Base-by-base conservation (phyloP, 1,140 invertebrate genomes). In the Cryptotermes secundus region DNA sequence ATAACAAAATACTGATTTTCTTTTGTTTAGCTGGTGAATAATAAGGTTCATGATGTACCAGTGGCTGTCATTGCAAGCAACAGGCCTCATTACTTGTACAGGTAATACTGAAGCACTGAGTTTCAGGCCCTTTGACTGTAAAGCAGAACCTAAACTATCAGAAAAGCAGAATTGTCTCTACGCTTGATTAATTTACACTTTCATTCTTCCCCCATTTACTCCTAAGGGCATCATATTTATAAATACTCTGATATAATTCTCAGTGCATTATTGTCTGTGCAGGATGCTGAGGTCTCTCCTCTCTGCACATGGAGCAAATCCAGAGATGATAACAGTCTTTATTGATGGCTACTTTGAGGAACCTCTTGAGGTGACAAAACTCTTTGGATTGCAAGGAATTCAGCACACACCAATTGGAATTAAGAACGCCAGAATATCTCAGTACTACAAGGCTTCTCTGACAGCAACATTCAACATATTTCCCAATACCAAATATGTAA, bases 341-440 rank as follows among this genome's bases (percentile, higher is more conserved):
- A 93, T 94, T 86, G 93, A 94, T 89, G 94, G 94, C 19, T 94
- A 93, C 88, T 94, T 92, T 89, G 92, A 94, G 87, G 93, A 94
- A 87, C 93, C 93, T n/a, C 87, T 93, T 38, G 92, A 92, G 86
- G 93, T 94, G 0, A 92, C 92, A 22, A 91, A 91, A 86, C 87
- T 94, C 35, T 92, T 94, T 88, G 93, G 93, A n/a, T 87, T 94
- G 34, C 86, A 90, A 83, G 91, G 90, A 26, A 89, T 92, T 84
- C 91, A 92, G 86, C 92, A 93, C 86, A 92, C 92, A 59, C 92
- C 92, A 34, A 89, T 92, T 42, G 92, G 92, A 34, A 88, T 88
- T 10, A 89, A 89, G 85, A 92, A 92, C 87, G 93, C 92, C 19
- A 87, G 93, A 49, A 93, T 94, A 79, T 92, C 92, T 26, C 93